phyloP scores from a whole-genome alignment of 2,888 invertebrate genomes.

The Archips xylosteana region DNA sequence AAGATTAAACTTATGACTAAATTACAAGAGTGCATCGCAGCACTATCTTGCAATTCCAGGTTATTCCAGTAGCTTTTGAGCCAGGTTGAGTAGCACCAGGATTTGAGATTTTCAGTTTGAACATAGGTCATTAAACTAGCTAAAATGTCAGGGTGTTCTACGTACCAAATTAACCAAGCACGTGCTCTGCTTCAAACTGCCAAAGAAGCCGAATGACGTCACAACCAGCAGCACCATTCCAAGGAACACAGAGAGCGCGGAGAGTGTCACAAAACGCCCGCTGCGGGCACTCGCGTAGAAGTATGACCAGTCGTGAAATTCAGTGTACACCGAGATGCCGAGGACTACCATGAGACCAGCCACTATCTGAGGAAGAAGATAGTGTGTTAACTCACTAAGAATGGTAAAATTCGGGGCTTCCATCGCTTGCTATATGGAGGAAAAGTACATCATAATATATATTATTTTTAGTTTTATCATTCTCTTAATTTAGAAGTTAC shows the following conservation, averaged over 20 bases:
- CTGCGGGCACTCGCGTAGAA: slow-evolving; percentile 68
- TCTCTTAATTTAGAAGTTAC: no score
- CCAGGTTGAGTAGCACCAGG: no score
- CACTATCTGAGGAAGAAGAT: slow-evolving; percentile 60
- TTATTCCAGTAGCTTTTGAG: no score
- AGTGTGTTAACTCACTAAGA: background rate
- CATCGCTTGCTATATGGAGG: no score
- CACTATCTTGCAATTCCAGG: no score
- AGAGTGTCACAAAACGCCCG: slow-evolving; percentile 88
- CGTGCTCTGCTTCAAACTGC: slow-evolving; percentile 92
- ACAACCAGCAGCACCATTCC: slow-evolving; percentile 91
- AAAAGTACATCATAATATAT: no score
- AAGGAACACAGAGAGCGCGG: slow-evolving; percentile 90
- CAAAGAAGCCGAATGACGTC: slow-evolving; percentile 93
- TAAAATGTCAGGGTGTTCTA: background rate
- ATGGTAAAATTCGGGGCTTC: background rate
- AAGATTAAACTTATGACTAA: no score
- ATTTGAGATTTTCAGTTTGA: no score
- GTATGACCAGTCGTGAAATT: slow-evolving; percentile 72
- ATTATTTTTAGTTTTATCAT: no score
- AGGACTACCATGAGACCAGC: slow-evolving; percentile 73
- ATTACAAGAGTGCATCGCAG: no score
- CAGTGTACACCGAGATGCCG: slow-evolving; percentile 75
- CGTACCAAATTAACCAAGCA: slow-evolving; percentile 87
- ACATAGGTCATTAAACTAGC: no score